Conservation (phyloP, 2,797 vertebrate species). For the Phoxinus dragarum region DNA sequence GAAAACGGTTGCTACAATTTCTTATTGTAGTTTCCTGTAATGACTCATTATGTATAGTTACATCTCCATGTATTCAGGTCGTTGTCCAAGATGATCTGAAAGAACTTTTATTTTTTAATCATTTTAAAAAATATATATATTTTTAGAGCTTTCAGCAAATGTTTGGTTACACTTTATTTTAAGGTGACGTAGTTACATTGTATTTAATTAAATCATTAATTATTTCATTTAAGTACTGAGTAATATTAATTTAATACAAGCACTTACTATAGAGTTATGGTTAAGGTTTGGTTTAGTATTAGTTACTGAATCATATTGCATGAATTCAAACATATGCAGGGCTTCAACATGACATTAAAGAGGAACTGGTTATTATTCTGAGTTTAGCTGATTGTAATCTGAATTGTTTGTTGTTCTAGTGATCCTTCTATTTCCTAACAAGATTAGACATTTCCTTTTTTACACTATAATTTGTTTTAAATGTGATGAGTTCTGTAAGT, state of each 20-base stretch:
- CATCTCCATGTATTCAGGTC: too few relatives aligned
- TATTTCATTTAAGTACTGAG: too few relatives aligned
- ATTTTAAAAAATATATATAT: too few relatives aligned
- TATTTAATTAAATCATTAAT: too few relatives aligned
- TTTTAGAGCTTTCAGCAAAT: background rate
- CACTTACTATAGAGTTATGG: too few relatives aligned
- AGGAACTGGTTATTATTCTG: background rate
- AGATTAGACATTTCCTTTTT: slow-evolving; percentile 77
- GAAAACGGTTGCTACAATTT: background rate
- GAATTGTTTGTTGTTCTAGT: slow-evolving; percentile 64
- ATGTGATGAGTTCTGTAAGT: slow-evolving; percentile 74
- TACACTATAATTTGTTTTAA: slow-evolving; percentile 73
- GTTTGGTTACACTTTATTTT: too few relatives aligned
- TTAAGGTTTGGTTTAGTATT: too few relatives aligned
- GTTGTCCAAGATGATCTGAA: background rate
- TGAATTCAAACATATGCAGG: background rate
- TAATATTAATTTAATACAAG: too few relatives aligned
- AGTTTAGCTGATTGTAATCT: background rate
- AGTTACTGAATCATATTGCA: background rate
- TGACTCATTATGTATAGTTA: background rate
- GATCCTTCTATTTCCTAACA: slow-evolving; percentile 75
- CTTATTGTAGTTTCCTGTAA: background rate
- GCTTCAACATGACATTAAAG: background rate
- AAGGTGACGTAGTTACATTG: too few relatives aligned
- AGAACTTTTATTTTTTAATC: too few relatives aligned